Evolutionary conservation across 2,797 vertebrate genomes (phyloP).

Genomic region (Psittacula derbiana): DNA sequence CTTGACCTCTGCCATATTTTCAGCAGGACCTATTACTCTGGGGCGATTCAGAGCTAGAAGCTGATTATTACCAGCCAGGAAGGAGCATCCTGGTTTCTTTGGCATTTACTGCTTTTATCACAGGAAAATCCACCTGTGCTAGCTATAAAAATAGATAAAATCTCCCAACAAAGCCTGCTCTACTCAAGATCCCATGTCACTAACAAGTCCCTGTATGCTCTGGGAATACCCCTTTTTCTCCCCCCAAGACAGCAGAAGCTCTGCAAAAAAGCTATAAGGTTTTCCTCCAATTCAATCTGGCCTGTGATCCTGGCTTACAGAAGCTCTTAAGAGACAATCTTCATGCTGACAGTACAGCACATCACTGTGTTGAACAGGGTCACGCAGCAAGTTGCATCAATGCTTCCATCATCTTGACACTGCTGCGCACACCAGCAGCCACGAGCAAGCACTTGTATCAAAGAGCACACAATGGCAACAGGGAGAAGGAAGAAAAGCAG

Average conservation of each 20-base stretch:
- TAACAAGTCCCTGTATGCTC: neutral
- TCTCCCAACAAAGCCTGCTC: neutral
- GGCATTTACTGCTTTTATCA: neutral
- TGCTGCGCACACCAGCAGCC: fast-evolving
- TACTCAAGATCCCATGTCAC: neutral
- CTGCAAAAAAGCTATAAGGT: neutral
- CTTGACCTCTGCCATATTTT: neutral
- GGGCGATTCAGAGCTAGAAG: neutral
- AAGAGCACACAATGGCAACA: neutral
- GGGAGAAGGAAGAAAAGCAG: neutral
- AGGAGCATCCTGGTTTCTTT: neutral
- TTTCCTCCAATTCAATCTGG: neutral
- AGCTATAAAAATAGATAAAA: neutral
- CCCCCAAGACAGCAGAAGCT: neutral
- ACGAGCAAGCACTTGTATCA: fast-evolving
- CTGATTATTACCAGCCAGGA: neutral
- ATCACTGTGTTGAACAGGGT: neutral
- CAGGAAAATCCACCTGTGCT: neutral
- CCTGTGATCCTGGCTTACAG: conserved; percentile 4
- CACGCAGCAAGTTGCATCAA: neutral
- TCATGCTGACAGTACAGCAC: neutral
- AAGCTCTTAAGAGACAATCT: neutral
- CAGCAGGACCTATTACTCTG: neutral
- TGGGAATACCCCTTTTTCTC: neutral
- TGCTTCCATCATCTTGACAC: neutral